A percentile compares a stretch with the other conserved stretches of the same genome.
These are phyloP conservation scores for Potamarius usumacintae DNA, from an alignment of 2,113 vertebrate genomes.

Conservation along the genomic window DNA sequence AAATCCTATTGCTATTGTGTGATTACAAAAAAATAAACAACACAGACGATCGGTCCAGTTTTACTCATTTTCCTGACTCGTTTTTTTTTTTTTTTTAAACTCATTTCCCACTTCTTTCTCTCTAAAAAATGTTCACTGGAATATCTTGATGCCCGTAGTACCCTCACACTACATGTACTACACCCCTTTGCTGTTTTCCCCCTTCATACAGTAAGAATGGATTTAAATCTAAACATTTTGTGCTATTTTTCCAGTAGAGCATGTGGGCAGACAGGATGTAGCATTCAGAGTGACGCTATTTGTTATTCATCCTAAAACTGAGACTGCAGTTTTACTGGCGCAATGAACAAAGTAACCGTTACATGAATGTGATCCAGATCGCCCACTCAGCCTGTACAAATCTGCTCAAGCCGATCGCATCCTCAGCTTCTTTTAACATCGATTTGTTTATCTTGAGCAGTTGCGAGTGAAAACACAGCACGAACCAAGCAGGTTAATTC, in stretches of 20 bases:
- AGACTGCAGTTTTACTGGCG: conserved; percentile 38
- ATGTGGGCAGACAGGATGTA: conserved; percentile 52
- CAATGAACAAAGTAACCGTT: conserved; percentile 32
- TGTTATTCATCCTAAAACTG: conserved; percentile 51
- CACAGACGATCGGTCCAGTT: not conserved
- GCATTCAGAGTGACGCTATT: conserved; percentile 47
- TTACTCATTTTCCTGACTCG: not conserved
- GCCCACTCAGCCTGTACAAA: conserved; percentile 16
- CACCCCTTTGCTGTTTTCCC: not conserved
- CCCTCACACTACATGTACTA: not conserved
- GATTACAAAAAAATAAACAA: not conserved
- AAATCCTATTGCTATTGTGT: too few species aligned
- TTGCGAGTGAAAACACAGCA: conserved; percentile 25
- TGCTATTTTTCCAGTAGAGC: conserved; percentile 39
- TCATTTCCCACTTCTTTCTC: not conserved
- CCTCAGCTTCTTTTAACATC: not conserved
- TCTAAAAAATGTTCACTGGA: not conserved
- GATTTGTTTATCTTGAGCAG: not conserved
- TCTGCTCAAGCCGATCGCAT: not conserved
- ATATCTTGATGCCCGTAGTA: not conserved
- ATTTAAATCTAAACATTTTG: conserved; percentile 4
- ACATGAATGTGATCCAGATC: conserved; percentile 27
- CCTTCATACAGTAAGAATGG: not conserved
- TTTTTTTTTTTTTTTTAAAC: too few species aligned
- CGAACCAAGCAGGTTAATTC: not conserved